phyloP scores from a whole-genome alignment of 2,888 invertebrate genomes.

The Fragum whitleyi region DNA sequence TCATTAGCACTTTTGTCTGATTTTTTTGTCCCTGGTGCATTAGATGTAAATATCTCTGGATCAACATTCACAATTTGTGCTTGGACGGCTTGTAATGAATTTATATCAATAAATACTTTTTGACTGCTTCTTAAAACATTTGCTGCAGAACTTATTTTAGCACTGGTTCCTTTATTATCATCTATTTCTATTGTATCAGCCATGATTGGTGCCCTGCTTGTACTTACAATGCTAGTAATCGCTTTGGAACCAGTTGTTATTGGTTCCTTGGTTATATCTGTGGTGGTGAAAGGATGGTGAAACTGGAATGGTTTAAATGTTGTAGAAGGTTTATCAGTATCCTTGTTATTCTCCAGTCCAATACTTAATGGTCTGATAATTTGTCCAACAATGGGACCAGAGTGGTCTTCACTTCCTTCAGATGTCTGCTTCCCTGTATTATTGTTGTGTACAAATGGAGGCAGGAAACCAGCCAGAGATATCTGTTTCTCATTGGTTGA shows the following conservation, averaged over 20 bases:
- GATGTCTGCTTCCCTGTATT: not conserved
- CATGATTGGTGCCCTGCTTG: not conserved
- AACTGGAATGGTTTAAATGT: slow-evolving; percentile 76
- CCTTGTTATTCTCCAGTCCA: slow-evolving; percentile 15
- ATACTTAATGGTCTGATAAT: slow-evolving; percentile 68
- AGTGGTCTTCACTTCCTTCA: slow-evolving; percentile 23
- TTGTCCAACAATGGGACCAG: slow-evolving; percentile 78
- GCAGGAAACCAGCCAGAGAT: slow-evolving; percentile 64
- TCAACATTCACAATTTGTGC: slow-evolving; percentile 63
- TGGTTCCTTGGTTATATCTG: not conserved
- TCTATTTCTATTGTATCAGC: not conserved
- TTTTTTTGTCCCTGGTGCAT: not conserved
- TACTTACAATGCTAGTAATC: not conserved
- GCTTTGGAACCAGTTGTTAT: not conserved
- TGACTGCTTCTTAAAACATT: not conserved
- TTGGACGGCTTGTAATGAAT: slow-evolving; percentile 37
- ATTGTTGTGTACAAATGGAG: slow-evolving; percentile 43
- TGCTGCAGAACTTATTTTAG: not conserved
- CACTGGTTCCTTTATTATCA: not conserved
- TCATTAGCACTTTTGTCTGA: not conserved
- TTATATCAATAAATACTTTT: slow-evolving; percentile 12
- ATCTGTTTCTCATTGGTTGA: slow-evolving; percentile 27
- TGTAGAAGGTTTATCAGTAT: slow-evolving; percentile 42
- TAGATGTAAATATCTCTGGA: slow-evolving; percentile 52
- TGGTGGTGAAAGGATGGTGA: slow-evolving; percentile 75